Conservation (phyloP, 2,113 vertebrate genomes). For the Paramisgurnus dabryanus region DNA sequence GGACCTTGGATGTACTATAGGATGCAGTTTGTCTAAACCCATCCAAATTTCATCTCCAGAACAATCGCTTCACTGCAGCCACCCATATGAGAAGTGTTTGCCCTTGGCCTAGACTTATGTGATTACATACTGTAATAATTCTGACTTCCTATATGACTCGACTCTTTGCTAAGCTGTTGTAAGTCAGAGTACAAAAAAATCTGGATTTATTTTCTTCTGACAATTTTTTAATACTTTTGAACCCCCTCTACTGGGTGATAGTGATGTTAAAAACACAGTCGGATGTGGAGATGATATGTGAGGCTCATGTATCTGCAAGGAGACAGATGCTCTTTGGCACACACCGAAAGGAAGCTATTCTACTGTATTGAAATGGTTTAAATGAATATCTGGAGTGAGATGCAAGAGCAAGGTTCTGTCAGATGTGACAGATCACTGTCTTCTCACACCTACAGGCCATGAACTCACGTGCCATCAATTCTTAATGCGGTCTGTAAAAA, state of each 20-base stretch:
- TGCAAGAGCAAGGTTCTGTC: constrained; percentile 38
- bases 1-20: background rate
- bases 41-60: background rate
- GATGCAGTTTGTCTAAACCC: constrained; percentile 36
- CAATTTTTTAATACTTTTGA: constrained; percentile 33
- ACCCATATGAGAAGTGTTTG: no score
- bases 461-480: constrained; percentile 63
- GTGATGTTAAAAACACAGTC: constrained; percentile 32
- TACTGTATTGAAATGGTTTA: constrained; percentile 9
- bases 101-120: constrained; percentile 42
- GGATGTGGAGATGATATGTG: background rate
- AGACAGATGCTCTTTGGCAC: background rate
- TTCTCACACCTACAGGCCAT: constrained; percentile 49
- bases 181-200: constrained; percentile 33
- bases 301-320: background rate
- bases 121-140: constrained; percentile 14
- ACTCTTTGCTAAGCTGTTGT: constrained; percentile 12
- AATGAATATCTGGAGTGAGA: background rate
- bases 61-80: background rate
- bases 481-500: constrained; percentile 55
- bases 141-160: constrained; percentile 19
- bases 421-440: constrained; percentile 60
- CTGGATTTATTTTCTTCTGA: constrained; percentile 41
- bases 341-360: background rate
- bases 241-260: constrained; percentile 35